phyloP scores from a whole-genome alignment of 2,797 vertebrate genomes.

The Pseudomugil gertrudae region DNA sequence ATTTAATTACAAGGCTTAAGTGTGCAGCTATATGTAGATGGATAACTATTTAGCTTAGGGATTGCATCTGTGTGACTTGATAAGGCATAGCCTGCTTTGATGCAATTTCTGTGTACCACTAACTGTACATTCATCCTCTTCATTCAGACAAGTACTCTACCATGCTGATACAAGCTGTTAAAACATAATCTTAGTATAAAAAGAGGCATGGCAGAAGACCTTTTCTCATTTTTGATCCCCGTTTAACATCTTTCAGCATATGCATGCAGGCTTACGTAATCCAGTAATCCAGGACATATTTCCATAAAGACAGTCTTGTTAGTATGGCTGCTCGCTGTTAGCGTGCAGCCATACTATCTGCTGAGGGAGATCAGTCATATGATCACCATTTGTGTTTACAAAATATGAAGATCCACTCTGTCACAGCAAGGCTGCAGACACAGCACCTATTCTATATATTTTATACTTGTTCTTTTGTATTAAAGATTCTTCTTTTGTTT shows the following conservation, averaged over 20 bases:
- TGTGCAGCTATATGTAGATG: slow-evolving; percentile 23
- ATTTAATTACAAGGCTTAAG: slow-evolving; percentile 10
- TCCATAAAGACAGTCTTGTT: too few species aligned
- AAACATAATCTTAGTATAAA: slow-evolving; percentile 28
- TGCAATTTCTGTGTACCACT: slow-evolving; percentile 33
- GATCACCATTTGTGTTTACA: too few species aligned
- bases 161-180: slow-evolving; percentile 17
- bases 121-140: slow-evolving; percentile 41
- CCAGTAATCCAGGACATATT: too few species aligned
- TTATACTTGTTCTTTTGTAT: too few species aligned
- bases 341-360: too few species aligned
- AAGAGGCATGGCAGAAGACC: slow-evolving; percentile 22
- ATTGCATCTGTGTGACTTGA: slow-evolving; percentile 32
- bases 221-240: background rate
- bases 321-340: too few species aligned
- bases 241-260: slow-evolving; percentile 22
- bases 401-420: too few species aligned
- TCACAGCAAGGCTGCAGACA: too few species aligned
- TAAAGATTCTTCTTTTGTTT: too few species aligned
- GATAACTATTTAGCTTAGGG: slow-evolving; percentile 42
- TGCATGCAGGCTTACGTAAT: slow-evolving; percentile 6
- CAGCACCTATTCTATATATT: too few species aligned
- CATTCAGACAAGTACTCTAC: slow-evolving; percentile 34
- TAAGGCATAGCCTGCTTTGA: slow-evolving; percentile 29
- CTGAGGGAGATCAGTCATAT: too few species aligned